Evolutionary conservation across 1,140 invertebrate species (phyloP).

Genomic region (Araneus ventricosus): DNA sequence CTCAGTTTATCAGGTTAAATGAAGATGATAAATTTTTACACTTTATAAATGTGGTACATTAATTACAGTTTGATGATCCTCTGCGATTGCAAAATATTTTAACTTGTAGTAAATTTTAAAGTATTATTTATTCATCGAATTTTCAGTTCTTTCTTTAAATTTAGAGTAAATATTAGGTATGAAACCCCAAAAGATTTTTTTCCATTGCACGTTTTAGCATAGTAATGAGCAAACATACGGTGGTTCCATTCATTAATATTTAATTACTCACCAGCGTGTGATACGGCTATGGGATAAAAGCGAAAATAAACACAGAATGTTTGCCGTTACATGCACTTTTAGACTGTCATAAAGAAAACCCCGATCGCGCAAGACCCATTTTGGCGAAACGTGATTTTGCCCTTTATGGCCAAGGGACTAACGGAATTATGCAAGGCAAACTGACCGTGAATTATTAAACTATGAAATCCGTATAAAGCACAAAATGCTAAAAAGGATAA

Average conservation of each 20-base stretch:
- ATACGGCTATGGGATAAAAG: neutral
- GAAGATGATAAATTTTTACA: no score
- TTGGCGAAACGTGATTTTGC: neutral
- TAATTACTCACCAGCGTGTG: neutral
- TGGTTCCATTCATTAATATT: neutral
- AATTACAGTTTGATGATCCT: no score
- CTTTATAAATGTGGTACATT: no score
- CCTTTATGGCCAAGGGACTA: neutral
- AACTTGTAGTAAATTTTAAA: no score
- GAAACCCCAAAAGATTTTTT: no score
- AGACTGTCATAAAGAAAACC: neutral
- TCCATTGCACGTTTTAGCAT: no score
- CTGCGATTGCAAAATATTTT: no score
- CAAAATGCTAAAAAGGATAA: neutral
- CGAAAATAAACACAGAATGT: neutral
- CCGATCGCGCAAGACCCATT: constrained; percentile 1
- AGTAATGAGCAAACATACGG: no score
- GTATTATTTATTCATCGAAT: no score
- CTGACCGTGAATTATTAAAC: constrained; percentile 14
- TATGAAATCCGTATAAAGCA: neutral
- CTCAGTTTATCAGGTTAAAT: no score
- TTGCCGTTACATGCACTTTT: neutral
- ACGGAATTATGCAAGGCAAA: neutral
- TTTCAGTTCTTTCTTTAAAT: no score
- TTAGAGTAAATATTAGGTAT: no score